Conservation (phyloP, 2,797 vertebrate species). For the Eulemur rubriventer region DNA sequence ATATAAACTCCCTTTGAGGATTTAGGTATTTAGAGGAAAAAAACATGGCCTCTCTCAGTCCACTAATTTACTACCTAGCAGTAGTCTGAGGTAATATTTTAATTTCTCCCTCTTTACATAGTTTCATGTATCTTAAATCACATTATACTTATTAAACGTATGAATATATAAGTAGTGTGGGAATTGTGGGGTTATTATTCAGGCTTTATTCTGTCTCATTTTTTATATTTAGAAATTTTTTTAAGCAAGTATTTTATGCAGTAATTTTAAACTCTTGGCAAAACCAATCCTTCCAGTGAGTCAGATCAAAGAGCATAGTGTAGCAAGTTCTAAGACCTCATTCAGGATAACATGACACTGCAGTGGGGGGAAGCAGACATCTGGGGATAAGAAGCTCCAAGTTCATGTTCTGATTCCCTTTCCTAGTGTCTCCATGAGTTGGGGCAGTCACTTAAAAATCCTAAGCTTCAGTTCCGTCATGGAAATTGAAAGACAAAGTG, state of each 20-base stretch:
- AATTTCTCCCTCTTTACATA: conserved; percentile 33
- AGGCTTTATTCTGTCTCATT: conserved; percentile 5
- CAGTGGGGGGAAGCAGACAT: not conserved
- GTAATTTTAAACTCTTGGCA: conserved; percentile 22
- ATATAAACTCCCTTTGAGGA: conserved; percentile 10
- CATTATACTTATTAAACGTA: conserved; percentile 20
- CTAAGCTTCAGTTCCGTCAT: not conserved
- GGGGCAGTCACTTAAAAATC: not conserved
- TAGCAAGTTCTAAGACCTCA: not conserved
- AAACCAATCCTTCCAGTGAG: not conserved
- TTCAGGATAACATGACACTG: not conserved
- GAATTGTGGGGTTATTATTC: conserved; percentile 11
- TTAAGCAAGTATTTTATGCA: not conserved
- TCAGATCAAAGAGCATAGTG: not conserved
- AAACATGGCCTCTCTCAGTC: not conserved
- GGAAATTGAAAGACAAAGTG: conserved; percentile 1
- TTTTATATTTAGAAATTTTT: conserved; percentile 23
- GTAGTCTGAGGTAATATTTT: conserved; percentile 25
- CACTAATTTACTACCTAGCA: not conserved
- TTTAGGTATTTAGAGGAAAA: conserved; percentile 11
- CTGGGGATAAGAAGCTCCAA: not conserved
- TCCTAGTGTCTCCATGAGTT: not conserved
- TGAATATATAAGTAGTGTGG: not conserved
- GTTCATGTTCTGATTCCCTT: not conserved
- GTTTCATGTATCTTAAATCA: conserved; percentile 45